Evolutionary conservation across 2,797 vertebrate genomes (phyloP).

Genomic region (Sitta carolinensis): DNA sequence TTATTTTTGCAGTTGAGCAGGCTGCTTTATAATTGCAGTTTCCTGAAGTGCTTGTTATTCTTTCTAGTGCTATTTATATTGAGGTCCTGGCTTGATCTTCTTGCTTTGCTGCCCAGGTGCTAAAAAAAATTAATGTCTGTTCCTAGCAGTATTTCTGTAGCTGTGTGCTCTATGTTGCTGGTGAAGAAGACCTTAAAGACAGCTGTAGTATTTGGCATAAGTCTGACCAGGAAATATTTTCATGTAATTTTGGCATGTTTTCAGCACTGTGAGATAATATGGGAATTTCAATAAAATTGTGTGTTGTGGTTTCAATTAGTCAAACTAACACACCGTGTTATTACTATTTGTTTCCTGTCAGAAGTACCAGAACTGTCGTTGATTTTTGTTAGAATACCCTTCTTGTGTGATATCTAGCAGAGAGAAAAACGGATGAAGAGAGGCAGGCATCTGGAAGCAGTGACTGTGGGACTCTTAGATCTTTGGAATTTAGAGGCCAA

Average conservation of each 20-base stretch:
- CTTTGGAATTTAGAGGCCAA: not conserved
- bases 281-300: not conserved
- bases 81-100: not conserved
- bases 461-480: not conserved
- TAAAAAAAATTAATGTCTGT: not conserved
- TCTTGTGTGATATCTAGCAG: not conserved
- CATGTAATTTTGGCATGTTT: not conserved
- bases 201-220: not conserved
- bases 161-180: not conserved
- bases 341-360: not conserved
- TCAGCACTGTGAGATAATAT: not conserved
- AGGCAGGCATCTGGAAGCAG: not conserved
- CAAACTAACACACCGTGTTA: not conserved
- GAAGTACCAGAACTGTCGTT: not conserved
- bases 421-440: not conserved
- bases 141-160: not conserved
- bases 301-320: too few relatives aligned
- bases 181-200: not conserved
- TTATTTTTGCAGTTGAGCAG: conserved; percentile 7
- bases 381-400: not conserved
- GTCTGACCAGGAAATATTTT: not conserved
- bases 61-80: not conserved
- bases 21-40: not conserved
- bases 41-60: not conserved
- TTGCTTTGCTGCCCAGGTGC: not conserved